These are phyloP conservation scores for Cygnus atratus DNA, from an alignment of 2,113 vertebrate species.

Conservation along the genomic window DNA sequence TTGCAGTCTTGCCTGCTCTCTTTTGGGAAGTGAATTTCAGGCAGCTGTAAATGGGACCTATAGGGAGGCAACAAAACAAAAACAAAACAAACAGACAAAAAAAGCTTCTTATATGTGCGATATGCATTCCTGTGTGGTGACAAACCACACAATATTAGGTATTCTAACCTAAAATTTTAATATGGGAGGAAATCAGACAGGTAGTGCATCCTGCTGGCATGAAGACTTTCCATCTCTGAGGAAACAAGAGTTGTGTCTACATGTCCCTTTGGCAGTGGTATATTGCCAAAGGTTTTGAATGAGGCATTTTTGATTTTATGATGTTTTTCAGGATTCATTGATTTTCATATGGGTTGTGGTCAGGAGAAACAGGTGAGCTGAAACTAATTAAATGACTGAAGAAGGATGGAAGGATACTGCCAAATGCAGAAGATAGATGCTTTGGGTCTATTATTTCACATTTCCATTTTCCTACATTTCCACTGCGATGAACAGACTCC, in stretches of 20 bases:
- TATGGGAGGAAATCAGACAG: neutral
- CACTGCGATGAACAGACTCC: neutral
- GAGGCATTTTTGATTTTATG: neutral
- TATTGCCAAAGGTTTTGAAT: neutral
- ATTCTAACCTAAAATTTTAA: neutral
- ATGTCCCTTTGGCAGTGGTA: neutral
- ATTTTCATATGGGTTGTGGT: neutral
- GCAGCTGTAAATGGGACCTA: neutral
- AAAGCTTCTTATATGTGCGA: neutral
- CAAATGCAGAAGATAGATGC: neutral
- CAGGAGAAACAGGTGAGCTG: slow-evolving; percentile 1
- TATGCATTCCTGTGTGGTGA: rapidly evolving
- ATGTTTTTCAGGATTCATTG: neutral
- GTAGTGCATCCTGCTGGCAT: neutral
- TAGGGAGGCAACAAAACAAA: neutral
- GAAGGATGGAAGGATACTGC: neutral
- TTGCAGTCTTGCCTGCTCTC: neutral
- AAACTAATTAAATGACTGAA: neutral
- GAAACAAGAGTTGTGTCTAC: neutral
- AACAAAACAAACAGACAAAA: neutral
- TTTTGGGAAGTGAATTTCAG: neutral
- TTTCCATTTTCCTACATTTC: neutral
- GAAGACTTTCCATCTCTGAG: neutral
- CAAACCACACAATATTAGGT: neutral
- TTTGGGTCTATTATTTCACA: neutral